Evolutionary conservation across 2,113 vertebrate genomes (phyloP).

Genomic region (Dipodomys spectabilis): DNA sequence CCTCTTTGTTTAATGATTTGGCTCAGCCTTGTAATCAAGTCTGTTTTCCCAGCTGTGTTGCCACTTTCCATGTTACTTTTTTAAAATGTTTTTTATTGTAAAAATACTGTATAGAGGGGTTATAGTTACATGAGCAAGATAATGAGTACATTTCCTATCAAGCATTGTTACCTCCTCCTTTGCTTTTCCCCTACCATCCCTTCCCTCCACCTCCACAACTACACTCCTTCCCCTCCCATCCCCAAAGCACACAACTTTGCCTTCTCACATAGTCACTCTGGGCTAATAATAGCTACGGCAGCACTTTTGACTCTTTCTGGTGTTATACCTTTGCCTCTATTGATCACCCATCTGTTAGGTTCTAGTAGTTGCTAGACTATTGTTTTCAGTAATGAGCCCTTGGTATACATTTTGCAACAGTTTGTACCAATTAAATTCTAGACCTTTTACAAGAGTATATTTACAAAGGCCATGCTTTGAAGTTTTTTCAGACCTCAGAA

Average conservation of each 20-base stretch:
- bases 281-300: neutral
- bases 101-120: no score
- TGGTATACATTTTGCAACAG: neutral
- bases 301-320: neutral
- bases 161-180: no score
- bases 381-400: neutral
- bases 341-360: neutral
- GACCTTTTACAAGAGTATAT: neutral
- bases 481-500: neutral
- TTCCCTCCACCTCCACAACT: no score
- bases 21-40: neutral
- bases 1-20: neutral
- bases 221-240: no score
- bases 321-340: neutral
- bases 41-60: neutral
- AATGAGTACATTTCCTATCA: no score
- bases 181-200: no score
- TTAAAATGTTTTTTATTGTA: no score
- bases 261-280: neutral
- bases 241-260: neutral
- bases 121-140: no score
- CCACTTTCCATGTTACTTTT: neutral
- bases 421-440: conserved; percentile 15
- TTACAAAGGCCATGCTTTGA: conserved; percentile 1
- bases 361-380: neutral